Percentiles rank a stretch among this genome's conserved stretches.
Evolutionary conservation across 1,140 invertebrate species (phyloP).

Genomic region (Aphaenogaster floridana): DNA sequence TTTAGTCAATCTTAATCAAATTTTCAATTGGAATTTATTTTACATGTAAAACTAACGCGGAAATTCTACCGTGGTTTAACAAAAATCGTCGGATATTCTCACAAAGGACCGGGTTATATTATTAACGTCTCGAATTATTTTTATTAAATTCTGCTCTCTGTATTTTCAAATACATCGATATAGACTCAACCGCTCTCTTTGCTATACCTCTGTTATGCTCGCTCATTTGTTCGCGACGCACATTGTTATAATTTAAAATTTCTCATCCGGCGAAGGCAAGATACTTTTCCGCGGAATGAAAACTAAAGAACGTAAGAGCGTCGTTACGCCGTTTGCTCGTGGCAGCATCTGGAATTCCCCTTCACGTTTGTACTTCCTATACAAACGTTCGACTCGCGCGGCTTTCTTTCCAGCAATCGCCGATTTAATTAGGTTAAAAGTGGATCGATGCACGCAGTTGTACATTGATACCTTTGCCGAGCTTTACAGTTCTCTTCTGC

Average conservation of each 20-base stretch:
- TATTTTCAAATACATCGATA: constrained; percentile 16
- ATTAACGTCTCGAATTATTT: constrained; percentile 32
- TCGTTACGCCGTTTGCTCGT: constrained; percentile 28
- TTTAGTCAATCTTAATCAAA: constrained; percentile 37
- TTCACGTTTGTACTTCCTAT: not conserved
- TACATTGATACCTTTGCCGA: not conserved
- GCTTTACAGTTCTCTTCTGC: not conserved
- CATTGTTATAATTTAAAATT: constrained; percentile 44
- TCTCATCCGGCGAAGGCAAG: not conserved
- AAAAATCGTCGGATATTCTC: not conserved
- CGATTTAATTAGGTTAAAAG: constrained; percentile 47
- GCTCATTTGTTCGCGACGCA: not conserved
- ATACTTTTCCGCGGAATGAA: not conserved
- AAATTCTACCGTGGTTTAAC: constrained; percentile 14
- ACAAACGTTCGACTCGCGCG: not conserved
- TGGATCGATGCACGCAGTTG: not conserved
- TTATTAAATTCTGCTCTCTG: constrained; percentile 26
- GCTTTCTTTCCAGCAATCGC: not conserved
- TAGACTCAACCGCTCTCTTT: not conserved
- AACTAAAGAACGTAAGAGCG: constrained; percentile 31
- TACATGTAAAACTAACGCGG: not conserved
- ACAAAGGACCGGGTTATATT: not conserved
- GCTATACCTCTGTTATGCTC: not conserved
- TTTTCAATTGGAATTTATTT: constrained; percentile 36
- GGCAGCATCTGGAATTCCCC: constrained; percentile 2